Conservation (phyloP, 2,888 invertebrate species). For the Maniola hyperantus region DNA sequence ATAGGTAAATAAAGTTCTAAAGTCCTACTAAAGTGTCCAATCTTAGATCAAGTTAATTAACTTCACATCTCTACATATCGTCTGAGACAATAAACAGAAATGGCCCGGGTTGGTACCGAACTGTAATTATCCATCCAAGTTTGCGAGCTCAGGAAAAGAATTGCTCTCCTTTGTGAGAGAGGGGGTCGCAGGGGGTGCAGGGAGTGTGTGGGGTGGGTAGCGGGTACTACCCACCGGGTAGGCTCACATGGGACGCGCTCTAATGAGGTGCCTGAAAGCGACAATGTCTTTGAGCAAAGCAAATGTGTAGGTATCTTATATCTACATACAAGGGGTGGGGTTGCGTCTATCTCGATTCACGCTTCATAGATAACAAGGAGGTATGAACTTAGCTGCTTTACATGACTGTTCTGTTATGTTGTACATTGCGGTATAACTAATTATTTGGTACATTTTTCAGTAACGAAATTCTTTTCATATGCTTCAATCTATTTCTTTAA, state of each 20-base stretch:
- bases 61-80: conserved; percentile 2
- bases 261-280: conserved; percentile 83
- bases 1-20: no score
- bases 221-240: conserved; percentile 50
- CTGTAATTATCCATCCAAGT: conserved; percentile 80
- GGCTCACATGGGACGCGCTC: conserved; percentile 82
- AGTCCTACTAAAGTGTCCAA: neutral
- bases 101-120: conserved; percentile 70
- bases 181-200: conserved; percentile 46
- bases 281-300: conserved; percentile 82
- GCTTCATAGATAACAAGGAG: conserved; percentile 45
- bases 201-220: conserved; percentile 39
- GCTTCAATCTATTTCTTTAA: neutral
- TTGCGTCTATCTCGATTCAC: conserved; percentile 55
- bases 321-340: conserved; percentile 75
- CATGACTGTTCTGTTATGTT: conserved; percentile 2
- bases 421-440: neutral
- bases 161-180: conserved; percentile 66
- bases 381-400: conserved; percentile 30
- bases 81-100: conserved; percentile 40
- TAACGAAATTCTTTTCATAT: neutral
- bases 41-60: neutral
- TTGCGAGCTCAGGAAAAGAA: conserved; percentile 79
- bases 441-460: neutral
- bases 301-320: conserved; percentile 72